These are phyloP conservation scores for Caloenas nicobarica DNA, from an alignment of 2,113 vertebrate genomes.

Conservation along the genomic window DNA sequence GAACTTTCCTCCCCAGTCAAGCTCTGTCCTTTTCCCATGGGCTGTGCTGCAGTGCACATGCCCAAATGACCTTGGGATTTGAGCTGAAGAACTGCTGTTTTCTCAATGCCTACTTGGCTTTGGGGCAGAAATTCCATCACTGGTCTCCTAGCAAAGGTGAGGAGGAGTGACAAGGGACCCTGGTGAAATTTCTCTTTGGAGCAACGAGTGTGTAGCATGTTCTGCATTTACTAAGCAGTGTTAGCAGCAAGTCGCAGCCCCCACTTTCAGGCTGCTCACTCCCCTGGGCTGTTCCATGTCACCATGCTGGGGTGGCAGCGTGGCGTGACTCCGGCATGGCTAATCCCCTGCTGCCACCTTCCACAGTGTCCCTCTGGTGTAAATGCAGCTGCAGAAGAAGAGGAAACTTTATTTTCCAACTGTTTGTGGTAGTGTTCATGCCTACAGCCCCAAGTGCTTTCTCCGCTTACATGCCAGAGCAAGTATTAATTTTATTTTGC, in stretches of 20 bases:
- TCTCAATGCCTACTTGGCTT: background rate
- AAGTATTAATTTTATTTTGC: background rate
- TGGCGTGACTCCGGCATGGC: background rate
- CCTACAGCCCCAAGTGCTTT: background rate
- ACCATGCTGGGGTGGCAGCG: background rate
- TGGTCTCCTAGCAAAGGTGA: background rate
- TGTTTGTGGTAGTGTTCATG: background rate
- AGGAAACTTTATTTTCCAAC: background rate
- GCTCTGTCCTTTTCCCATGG: background rate
- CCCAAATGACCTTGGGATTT: background rate
- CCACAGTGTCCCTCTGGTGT: background rate
- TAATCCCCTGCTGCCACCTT: background rate
- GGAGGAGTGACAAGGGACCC: background rate
- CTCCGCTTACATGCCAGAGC: background rate
- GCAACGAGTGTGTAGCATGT: background rate
- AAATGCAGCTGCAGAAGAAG: conserved; percentile 36
- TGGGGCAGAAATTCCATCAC: conserved; percentile 13
- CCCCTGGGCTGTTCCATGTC: background rate
- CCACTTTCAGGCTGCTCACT: fast-evolving
- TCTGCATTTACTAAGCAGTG: background rate
- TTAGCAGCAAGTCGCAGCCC: background rate
- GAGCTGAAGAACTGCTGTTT: background rate
- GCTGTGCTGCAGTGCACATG: background rate
- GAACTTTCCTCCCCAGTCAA: background rate
- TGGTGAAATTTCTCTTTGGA: background rate